Evolutionary conservation across 2,888 invertebrate species (phyloP).

Genomic region (Chrysolina oricalcia): DNA sequence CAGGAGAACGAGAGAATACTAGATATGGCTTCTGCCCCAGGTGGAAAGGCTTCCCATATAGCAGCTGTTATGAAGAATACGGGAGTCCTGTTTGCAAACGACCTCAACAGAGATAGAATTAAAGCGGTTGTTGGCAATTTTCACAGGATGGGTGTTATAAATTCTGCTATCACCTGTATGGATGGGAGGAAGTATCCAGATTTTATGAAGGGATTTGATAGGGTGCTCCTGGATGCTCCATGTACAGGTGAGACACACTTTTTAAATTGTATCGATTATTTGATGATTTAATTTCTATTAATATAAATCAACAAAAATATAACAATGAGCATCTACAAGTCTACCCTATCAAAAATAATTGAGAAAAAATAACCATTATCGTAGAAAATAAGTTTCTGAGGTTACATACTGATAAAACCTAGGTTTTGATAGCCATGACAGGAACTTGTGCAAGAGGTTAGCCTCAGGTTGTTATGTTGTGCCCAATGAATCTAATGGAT

Average conservation of each 20-base stretch:
- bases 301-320: too few relatives aligned
- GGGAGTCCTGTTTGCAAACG: constrained; percentile 96
- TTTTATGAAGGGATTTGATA: constrained; percentile 87
- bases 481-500: too few relatives aligned
- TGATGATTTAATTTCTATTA: neutral
- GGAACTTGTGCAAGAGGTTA: too few relatives aligned
- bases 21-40: constrained; percentile 98
- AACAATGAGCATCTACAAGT: too few relatives aligned
- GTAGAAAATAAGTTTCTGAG: too few relatives aligned
- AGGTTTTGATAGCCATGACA: too few relatives aligned
- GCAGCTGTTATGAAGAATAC: constrained; percentile 99
- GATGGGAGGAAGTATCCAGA: constrained; percentile 92
- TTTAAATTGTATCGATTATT: neutral
- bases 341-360: too few relatives aligned
- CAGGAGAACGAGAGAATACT: constrained; percentile 95
- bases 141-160: constrained; percentile 95
- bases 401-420: too few relatives aligned
- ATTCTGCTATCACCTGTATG: constrained; percentile 90
- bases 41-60: constrained; percentile 98
- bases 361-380: too few relatives aligned
- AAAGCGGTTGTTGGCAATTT: constrained; percentile 97
- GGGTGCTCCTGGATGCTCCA: constrained; percentile 97
- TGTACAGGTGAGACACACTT: constrained; percentile 80
- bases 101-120: constrained; percentile 90
- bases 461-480: too few relatives aligned